Evolutionary conservation across 2,113 vertebrate species (phyloP).

Genomic region (Sterna hirundo): DNA sequence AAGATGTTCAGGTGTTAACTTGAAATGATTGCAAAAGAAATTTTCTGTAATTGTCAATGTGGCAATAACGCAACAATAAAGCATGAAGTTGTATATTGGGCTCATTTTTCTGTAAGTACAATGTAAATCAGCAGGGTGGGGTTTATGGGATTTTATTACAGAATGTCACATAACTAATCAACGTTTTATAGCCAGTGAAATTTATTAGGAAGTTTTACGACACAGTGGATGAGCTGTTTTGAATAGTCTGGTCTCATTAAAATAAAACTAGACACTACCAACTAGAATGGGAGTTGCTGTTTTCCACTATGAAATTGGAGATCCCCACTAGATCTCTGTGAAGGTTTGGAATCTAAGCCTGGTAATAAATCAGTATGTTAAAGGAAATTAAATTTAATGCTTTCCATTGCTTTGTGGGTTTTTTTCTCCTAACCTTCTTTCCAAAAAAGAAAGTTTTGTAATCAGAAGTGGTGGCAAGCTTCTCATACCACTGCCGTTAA

Average conservation of each 20-base stretch:
- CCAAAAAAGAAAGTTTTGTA: background rate
- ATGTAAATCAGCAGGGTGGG: background rate
- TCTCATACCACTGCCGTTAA: background rate
- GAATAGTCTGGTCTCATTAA: background rate
- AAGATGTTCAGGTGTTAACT: background rate
- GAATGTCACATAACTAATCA: background rate
- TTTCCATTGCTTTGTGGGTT: background rate
- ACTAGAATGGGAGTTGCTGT: background rate
- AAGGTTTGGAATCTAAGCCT: background rate
- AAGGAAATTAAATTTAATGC: background rate
- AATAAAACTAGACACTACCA: background rate
- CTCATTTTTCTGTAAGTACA: background rate
- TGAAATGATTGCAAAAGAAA: background rate
- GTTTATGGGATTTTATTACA: constrained; percentile 20
- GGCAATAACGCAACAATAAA: constrained; percentile 44
- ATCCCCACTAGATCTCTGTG: fast-evolving
- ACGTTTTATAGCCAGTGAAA: constrained; percentile 1
- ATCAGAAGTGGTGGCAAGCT: background rate
- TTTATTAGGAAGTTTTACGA: constrained; percentile 19
- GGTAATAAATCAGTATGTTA: background rate
- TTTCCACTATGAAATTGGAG: background rate
- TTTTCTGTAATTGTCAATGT: background rate
- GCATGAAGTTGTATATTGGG: background rate
- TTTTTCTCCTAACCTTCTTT: background rate
- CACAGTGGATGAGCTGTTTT: background rate